These are phyloP conservation scores for Zygogramma bicolorata DNA, from an alignment of 2,888 invertebrate species.

Conservation along the genomic window DNA sequence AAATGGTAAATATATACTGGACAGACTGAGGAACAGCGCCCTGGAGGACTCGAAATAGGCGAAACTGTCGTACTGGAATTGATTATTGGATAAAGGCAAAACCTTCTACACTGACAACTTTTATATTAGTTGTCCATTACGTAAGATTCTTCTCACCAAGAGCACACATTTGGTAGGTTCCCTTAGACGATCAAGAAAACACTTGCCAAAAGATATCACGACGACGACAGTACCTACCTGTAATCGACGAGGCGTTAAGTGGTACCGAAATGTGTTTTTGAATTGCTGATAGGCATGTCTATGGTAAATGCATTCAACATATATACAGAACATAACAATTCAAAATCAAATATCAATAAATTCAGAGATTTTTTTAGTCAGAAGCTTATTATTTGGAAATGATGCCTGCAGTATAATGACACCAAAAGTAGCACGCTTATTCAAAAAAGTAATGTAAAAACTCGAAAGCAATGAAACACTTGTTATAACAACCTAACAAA, in stretches of 20 bases:
- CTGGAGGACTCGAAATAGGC: too few species aligned
- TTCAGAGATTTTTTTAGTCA: conserved; percentile 10
- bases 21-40: conserved; percentile 16
- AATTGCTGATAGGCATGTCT: neutral
- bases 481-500: conserved; percentile 16
- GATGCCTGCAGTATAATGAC: conserved; percentile 4
- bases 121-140: too few species aligned
- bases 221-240: too few species aligned
- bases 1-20: conserved; percentile 21
- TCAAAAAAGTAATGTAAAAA: conserved; percentile 11
- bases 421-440: conserved; percentile 12
- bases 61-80: too few species aligned
- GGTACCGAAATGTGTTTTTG: neutral
- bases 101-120: too few species aligned
- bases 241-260: neutral
- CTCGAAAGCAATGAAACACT: conserved; percentile 18
- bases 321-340: conserved; percentile 2
- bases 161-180: too few species aligned
- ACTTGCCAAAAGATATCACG: too few species aligned
- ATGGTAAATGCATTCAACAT: conserved; percentile 2
- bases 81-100: too few species aligned
- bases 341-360: conserved; percentile 17
- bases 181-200: too few species aligned
- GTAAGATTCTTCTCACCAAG: too few species aligned
- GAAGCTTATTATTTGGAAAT: conserved; percentile 4